These are phyloP conservation scores for Pluvianellus socialis DNA, from an alignment of 2,113 vertebrate genomes.

Conservation along the genomic window DNA sequence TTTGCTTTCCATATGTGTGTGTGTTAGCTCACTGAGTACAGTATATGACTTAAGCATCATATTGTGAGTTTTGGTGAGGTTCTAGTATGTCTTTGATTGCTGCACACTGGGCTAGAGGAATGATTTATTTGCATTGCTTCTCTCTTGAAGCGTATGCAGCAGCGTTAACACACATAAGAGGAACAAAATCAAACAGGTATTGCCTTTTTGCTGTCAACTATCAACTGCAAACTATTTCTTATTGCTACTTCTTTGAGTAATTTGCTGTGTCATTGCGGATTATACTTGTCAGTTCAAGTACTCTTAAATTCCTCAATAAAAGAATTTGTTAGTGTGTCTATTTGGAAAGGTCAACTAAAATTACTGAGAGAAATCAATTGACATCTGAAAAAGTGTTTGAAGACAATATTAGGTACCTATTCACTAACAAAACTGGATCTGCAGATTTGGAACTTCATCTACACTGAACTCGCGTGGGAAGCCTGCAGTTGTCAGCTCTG, in stretches of 20 bases:
- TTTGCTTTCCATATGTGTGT: background rate
- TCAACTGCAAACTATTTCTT: background rate
- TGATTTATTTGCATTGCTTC: background rate
- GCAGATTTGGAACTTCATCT: background rate
- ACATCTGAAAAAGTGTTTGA: background rate
- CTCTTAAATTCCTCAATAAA: background rate
- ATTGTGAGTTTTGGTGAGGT: background rate
- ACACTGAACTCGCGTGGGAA: background rate
- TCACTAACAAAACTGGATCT: background rate
- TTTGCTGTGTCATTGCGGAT: background rate
- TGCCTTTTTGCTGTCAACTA: background rate
- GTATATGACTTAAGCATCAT: background rate
- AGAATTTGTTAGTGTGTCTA: conserved; percentile 1
- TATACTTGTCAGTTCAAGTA: background rate
- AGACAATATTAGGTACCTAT: background rate
- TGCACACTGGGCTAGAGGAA: background rate
- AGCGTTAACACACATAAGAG: background rate
- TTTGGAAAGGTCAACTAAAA: conserved; percentile 18
- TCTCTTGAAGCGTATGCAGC: background rate
- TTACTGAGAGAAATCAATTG: conserved; percentile 16
- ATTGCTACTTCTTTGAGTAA: background rate
- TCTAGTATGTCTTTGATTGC: background rate
- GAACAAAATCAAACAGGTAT: background rate
- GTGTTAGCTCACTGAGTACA: background rate
- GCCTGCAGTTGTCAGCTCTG: background rate